Evolutionary conservation across 2,888 invertebrate species (phyloP), one percentile per base, ranked within the genome.

Genomic region (Acrobasis repandana): DNA sequence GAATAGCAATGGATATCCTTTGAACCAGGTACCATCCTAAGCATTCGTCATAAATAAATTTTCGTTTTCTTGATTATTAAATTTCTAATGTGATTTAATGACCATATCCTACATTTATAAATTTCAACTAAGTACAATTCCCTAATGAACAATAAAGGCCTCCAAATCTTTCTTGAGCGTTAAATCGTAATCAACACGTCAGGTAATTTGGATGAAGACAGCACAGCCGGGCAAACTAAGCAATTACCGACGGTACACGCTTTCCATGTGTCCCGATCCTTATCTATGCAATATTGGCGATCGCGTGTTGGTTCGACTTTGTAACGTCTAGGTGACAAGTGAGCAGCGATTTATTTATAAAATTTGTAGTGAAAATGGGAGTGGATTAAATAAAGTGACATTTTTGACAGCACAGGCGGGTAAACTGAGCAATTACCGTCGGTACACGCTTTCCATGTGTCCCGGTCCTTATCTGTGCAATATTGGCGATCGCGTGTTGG

Each of bases 401-500:
- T 28, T 28, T 2, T 28, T 28, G 28, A 75, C 73, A 71, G 61
- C 62, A 33, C 60, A 64, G 66, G 67, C 69, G 66, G 58, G 64
- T 66, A 73, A 73, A 72, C 68, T 51, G 61, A 56, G 66, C 65
- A 28, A 6, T 28, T 67, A 65, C 66, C 72, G 71, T 77, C 73
- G 73, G 71, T 77, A 73, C 75, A 71, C 70, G 73, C 71, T 72
- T 75, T 77, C 72, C 77, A 71, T 77, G 75, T 79, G 79, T 74
- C 71, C 71, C 63, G 83, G 81, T 83, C 75, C 77, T 82, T 83
- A 85, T 84, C 84, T 64, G 69, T 67, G 73, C 76, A 73, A 75
- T 81, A 79, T 75, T 70, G 72, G 68, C 65, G 74, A 77, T 84
- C 80, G 2, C 2, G 20, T n/a, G n/a, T n/a, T n/a, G n/a, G n/a